Base-by-base conservation (phyloP, 2,888 invertebrate genomes). In the Apoderus coryli region DNA sequence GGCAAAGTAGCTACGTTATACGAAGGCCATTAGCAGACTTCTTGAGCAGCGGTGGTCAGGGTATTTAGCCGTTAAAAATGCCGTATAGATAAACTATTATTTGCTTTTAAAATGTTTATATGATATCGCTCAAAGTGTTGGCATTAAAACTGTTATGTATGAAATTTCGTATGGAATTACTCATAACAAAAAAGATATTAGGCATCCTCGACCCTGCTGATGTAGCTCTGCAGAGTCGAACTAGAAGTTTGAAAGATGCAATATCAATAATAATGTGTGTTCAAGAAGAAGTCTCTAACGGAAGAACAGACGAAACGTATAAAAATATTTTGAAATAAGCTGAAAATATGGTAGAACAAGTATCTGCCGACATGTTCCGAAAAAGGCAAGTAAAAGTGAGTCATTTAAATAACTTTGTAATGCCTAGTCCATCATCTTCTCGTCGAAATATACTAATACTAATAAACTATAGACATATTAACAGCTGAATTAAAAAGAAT, bases 261-360 rank as follows among this genome's bases (percentile, higher is more conserved):
- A 29, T 22, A 23, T 13, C 23, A 29, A 29, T 29, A 5, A 23
- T 23, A 23, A 23, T 10, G 13, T 29, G 14, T 23, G 14, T 23
- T n/a, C 29, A 28, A 29, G 10, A 23, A 13, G 14, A 29, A 22
- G 14, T 23, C 10, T 13, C n/a, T n/a, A 29, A 23, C 5, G 5
- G 10, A 10, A 29, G n/a, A 23, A 7, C 29, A 13, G 29, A 29
- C 5, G 29, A 29, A 23, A 29, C 15, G 22, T 29, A 29, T 29
- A 11, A 13, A 6, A 14, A 6, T 10, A 29, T 13, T 23, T 29
- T 29, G 5, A 10, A 29, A 12, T 22, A 13, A 5, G 14, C 22
- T 23, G 23, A 23, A 10, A 14, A 7, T 23, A 22, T 19, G 29
- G 12, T 10, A 9, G 7, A 16, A 10, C 4, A 19, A 11, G 5